Base-by-base conservation (phyloP, 2,888 invertebrate genomes). In the Hemicrepidius hirtus region DNA sequence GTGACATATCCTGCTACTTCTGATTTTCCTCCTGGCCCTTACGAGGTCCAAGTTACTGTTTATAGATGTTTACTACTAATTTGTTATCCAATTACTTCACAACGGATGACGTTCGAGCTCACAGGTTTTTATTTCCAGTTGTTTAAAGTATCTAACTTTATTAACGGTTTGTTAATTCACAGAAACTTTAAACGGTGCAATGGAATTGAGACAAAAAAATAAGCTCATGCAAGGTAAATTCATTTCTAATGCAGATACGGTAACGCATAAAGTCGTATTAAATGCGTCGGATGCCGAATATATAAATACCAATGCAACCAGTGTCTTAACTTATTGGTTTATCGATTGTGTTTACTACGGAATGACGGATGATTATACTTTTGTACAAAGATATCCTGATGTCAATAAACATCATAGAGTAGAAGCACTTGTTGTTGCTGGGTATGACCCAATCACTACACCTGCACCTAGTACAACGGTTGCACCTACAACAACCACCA, bases 261-360 rank as follows among this genome's bases (percentile, higher is more conserved):
- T 92, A 0, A 85, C 85, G 57, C 92, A 93, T 79, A 86, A 85
- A 57, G 86, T 95, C 44, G 82, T 85, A 44, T 81, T 95, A 12
- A 89, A 89, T 1, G 84, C 89, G 21, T 88, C 90, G 16, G 95
- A 95, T 84, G 80, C 87, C 37, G 85, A 89, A 62, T 94, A 88
- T 83, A 83, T 95, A 20, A 82, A 82, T 16, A 84, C 82, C 24
- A 86, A 88, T 67, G 89, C 91, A 1, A 89, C 90, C 3, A 86
- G 84, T 7, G 86, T 93, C 12, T 84, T 89, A 24, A 92, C 93
- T 0, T 93, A 91, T 84, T 95, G 95, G 95, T 95, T 94, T 81
- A 88, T 94, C 73, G 93, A 95, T 84, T 95, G 95, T 81, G 86
- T 88, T 63, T 92, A 92, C 80, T 88, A 92, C 63, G 94, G 93